These are phyloP conservation scores for Oncorhynchus clarkii DNA, from an alignment of 2,113 vertebrate species.

Conservation along the genomic window DNA sequence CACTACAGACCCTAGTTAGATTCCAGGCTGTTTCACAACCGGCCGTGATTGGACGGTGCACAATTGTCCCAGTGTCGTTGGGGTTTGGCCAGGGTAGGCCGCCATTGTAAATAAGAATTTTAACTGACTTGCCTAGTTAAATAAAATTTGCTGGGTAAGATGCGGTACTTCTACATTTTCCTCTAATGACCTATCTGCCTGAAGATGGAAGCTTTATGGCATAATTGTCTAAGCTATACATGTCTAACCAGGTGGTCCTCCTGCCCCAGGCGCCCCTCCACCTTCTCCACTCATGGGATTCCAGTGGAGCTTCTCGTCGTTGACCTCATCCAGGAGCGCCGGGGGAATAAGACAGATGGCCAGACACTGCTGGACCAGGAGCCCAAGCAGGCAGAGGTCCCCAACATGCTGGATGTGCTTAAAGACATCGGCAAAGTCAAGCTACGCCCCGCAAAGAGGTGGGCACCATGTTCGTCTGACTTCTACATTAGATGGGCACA, in stretches of 20 bases:
- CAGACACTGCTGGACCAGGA: conserved; percentile 54
- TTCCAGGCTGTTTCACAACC: too few species aligned
- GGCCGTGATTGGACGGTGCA: too few species aligned
- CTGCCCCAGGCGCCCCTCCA: conserved; percentile 50
- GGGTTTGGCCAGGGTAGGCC: too few species aligned
- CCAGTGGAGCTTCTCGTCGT: conserved; percentile 75
- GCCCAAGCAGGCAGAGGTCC: conserved; percentile 79
- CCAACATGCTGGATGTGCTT: conserved; percentile 93
- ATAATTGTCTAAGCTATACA: background rate
- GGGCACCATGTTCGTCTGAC: background rate
- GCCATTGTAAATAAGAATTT: too few species aligned
- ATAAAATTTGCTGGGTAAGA: background rate
- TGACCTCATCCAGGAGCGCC: conserved; percentile 89
- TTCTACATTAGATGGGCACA: background rate
- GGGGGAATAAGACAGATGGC: conserved; percentile 68
- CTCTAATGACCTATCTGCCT: conserved; percentile 8
- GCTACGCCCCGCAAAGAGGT: conserved; percentile 89
- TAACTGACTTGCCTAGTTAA: too few species aligned
- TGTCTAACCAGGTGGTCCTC: conserved; percentile 3
- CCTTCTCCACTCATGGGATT: conserved; percentile 57
- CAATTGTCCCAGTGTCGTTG: too few species aligned
- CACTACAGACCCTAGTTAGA: too few species aligned
- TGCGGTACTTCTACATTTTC: background rate
- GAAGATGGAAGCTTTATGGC: conserved; percentile 46
- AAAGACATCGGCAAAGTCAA: conserved; percentile 92